A percentile compares a stretch with the other conserved stretches of the same genome.
These are phyloP conservation scores for Meles meles DNA, from an alignment of 2,113 vertebrate species.

Conservation along the genomic window DNA sequence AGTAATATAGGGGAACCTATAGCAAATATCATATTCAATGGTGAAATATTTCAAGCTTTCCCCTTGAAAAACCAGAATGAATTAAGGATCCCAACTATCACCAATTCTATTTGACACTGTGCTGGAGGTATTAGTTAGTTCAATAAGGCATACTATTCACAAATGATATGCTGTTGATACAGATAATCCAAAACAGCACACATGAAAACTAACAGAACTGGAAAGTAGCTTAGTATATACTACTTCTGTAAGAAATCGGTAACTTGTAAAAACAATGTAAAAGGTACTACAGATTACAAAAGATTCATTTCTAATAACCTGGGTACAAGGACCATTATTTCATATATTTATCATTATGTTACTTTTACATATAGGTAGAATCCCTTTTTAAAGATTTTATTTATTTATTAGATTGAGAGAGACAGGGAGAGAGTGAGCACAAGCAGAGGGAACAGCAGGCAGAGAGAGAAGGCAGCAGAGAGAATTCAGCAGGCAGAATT, in stretches of 20 bases:
- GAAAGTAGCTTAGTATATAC: background rate
- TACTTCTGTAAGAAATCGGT: background rate
- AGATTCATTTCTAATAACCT: background rate
- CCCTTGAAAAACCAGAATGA: background rate
- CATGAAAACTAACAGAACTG: background rate
- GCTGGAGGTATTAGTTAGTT: background rate
- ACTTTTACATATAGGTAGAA: background rate
- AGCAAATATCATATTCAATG: background rate
- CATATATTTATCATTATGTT: conserved; percentile 1
- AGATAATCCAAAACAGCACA: conserved; percentile 15
- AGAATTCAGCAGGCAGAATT: too few relatives aligned
- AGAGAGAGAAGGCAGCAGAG: too few relatives aligned
- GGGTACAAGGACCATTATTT: background rate
- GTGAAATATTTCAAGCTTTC: background rate
- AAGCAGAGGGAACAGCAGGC: too few relatives aligned
- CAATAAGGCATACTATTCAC: background rate
- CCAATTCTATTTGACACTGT: background rate
- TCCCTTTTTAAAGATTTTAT: background rate
- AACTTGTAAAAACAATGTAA: background rate
- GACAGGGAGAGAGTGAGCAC: too few relatives aligned
- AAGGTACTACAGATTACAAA: background rate
- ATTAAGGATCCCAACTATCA: background rate
- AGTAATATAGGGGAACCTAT: background rate
- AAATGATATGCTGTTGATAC: background rate
- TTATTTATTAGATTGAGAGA: too few relatives aligned